Evolutionary conservation across 2,113 vertebrate genomes (phyloP).

Genomic region (Hydrolagus affinis): DNA sequence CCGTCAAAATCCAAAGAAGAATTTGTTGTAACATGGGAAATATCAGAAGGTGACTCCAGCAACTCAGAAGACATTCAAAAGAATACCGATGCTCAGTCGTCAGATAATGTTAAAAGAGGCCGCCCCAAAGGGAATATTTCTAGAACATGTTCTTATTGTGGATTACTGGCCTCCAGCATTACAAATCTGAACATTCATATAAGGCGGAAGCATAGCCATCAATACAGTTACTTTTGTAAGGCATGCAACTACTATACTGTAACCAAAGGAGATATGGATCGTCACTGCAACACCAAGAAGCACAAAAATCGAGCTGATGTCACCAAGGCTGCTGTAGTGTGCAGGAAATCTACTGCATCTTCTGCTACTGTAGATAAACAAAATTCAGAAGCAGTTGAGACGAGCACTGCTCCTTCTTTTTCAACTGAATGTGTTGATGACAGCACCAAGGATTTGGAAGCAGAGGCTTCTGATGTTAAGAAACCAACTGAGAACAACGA

Average conservation of each 20-base stretch:
- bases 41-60: constrained; percentile 31
- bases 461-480: constrained; percentile 36
- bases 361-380: constrained; percentile 48
- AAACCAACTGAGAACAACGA: constrained; percentile 39
- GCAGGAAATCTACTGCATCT: constrained; percentile 39
- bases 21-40: constrained; percentile 36
- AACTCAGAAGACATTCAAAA: constrained; percentile 37
- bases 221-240: constrained; percentile 87
- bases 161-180: constrained; percentile 82
- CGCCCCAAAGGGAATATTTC: constrained; percentile 65
- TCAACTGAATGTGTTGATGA: constrained; percentile 38
- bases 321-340: constrained; percentile 42
- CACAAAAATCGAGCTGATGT: constrained; percentile 72
- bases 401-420: constrained; percentile 5
- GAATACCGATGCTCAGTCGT: constrained; percentile 36
- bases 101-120: constrained; percentile 57
- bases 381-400: constrained; percentile 43
- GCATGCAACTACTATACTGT: constrained; percentile 92
- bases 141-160: constrained; percentile 79
- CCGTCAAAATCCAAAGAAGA: constrained; percentile 39
- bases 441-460: constrained; percentile 32
- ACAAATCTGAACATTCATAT: constrained; percentile 91
- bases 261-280: constrained; percentile 97
- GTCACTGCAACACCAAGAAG: constrained; percentile 92
- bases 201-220: constrained; percentile 86